Evolutionary conservation across 2,888 invertebrate species (phyloP).

Genomic region (Dione vanillae): DNA sequence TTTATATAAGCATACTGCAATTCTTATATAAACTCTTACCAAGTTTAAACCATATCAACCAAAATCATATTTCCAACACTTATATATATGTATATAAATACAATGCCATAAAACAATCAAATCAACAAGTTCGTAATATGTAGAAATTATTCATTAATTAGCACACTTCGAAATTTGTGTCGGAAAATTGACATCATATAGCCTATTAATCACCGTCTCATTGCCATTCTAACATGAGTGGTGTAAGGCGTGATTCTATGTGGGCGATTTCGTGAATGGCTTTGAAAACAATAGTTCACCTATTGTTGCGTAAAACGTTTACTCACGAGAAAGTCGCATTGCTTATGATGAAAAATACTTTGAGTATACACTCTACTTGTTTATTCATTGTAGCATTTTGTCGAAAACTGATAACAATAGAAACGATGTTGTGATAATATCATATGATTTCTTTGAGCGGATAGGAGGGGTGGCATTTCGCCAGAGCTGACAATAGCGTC

Average conservation of each 20-base stretch:
- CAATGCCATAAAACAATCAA: background rate
- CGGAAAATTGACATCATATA: constrained; percentile 51
- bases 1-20: too few relatives aligned
- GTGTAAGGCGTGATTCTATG: constrained; percentile 56
- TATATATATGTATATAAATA: too few relatives aligned
- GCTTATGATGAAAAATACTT: constrained; percentile 33
- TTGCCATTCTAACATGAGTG: constrained; percentile 60
- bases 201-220: constrained; percentile 61
- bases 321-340: constrained; percentile 47
- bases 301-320: constrained; percentile 57
- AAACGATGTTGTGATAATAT: constrained; percentile 48
- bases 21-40: background rate
- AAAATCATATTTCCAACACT: background rate
- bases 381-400: constrained; percentile 28
- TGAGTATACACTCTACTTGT: background rate
- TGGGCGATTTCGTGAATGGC: constrained; percentile 61
- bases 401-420: constrained; percentile 51
- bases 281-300: constrained; percentile 62
- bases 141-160: constrained; percentile 46
- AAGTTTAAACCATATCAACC: background rate
- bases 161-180: constrained; percentile 39
- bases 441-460: constrained; percentile 56
- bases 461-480: constrained; percentile 64
- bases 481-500: constrained; percentile 68
- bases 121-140: constrained; percentile 46